These are phyloP conservation scores for Ophioninae sp. DNA, from an alignment of 2,888 invertebrate species.

Conservation along the genomic window DNA sequence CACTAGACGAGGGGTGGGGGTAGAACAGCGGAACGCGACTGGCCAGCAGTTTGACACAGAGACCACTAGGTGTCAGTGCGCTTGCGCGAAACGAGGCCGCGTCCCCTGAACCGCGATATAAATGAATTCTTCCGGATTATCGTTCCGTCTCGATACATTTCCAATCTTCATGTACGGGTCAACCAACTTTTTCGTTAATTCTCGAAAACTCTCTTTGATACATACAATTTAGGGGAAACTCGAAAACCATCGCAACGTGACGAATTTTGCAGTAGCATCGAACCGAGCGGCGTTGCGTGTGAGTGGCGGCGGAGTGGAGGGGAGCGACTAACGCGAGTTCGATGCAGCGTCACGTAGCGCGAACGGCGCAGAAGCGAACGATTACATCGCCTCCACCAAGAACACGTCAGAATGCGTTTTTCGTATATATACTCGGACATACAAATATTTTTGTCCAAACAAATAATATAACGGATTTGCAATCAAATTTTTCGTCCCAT, in stretches of 20 bases:
- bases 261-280: not conserved
- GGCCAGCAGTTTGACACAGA: conserved; percentile 48
- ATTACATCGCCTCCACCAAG: not conserved
- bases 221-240: not conserved
- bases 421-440: too few species aligned
- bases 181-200: not conserved
- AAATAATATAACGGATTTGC: too few species aligned
- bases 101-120: conserved; percentile 20
- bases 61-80: conserved; percentile 54
- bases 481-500: too few species aligned
- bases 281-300: not conserved
- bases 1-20: not conserved
- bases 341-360: not conserved
- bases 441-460: too few species aligned
- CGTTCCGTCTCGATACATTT: not conserved
- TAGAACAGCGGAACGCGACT: conserved; percentile 11
- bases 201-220: not conserved
- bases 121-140: conserved; percentile 3
- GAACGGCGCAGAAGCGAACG: not conserved
- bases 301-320: not conserved
- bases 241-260: not conserved
- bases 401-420: not conserved
- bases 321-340: not conserved
- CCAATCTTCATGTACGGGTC: not conserved
- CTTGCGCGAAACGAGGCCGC: conserved; percentile 52